Conservation (phyloP, 2,888 invertebrate genomes). For the Trachelus stipa region DNA sequence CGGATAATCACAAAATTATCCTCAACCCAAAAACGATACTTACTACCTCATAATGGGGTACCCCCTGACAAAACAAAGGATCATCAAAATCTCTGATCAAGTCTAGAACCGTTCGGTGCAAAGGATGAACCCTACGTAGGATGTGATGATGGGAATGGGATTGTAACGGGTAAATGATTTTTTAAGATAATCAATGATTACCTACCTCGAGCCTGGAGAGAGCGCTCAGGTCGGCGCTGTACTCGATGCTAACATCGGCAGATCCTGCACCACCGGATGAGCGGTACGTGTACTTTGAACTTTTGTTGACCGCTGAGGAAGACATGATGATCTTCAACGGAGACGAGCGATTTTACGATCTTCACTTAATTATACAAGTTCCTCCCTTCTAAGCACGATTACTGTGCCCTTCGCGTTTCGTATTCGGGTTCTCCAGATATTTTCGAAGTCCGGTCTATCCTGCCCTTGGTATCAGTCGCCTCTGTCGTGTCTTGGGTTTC, state of each 20-base stretch:
- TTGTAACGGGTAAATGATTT: too few species aligned
- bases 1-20: too few species aligned
- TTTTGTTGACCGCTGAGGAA: slow-evolving; percentile 83
- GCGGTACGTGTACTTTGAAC: slow-evolving; percentile 93
- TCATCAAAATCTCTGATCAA: too few species aligned
- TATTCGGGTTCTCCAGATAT: slow-evolving; percentile 11
- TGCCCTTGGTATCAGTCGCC: slow-evolving; percentile 35
- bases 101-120: too few species aligned
- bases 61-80: too few species aligned
- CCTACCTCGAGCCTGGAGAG: slow-evolving; percentile 96
- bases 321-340: slow-evolving; percentile 65
- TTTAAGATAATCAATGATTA: slow-evolving; percentile 17
- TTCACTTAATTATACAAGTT: background rate
- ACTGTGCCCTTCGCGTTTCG: slow-evolving; percentile 14
- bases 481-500: slow-evolving; percentile 55
- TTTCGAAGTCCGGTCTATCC: slow-evolving; percentile 20
- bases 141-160: too few species aligned
- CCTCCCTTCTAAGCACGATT: background rate
- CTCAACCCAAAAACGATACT: too few species aligned
- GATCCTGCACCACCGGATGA: slow-evolving; percentile 82
- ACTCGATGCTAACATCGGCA: slow-evolving; percentile 95
- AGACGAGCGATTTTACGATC: background rate
- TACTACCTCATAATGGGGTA: too few species aligned
- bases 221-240: slow-evolving; percentile 92
- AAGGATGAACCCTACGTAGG: too few species aligned